Evolutionary conservation across 2,797 vertebrate species (phyloP).

Genomic region (Diglossa cyanea): DNA sequence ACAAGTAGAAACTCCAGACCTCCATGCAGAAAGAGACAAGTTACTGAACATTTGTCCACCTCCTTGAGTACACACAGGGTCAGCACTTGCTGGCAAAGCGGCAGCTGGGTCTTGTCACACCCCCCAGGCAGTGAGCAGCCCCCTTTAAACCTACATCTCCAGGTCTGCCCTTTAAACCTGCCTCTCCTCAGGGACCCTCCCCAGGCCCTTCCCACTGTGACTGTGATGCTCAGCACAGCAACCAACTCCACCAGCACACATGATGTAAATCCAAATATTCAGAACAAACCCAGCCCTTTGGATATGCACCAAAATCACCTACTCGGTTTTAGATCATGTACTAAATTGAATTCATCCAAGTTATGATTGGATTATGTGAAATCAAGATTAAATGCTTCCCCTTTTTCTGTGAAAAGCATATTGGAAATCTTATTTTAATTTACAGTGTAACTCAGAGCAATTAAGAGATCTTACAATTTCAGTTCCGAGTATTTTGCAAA

Average conservation of each 20-base stretch:
- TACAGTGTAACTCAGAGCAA: background rate
- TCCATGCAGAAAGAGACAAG: background rate
- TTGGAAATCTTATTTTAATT: background rate
- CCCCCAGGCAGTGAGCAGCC: background rate
- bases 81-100: background rate
- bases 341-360: background rate
- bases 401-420: background rate
- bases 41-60: background rate
- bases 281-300: background rate
- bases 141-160: background rate
- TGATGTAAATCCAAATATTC: background rate
- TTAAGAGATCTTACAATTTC: background rate
- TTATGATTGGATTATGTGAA: background rate
- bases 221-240: background rate
- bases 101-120: background rate
- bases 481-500: background rate
- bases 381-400: background rate
- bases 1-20: background rate
- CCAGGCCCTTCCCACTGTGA: accelerated
- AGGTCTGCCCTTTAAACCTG: background rate
- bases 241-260: background rate
- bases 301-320: background rate
- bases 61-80: background rate
- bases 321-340: background rate
- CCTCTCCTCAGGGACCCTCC: background rate